Percentiles rank a stretch among this genome's conserved stretches.
Conservation (phyloP, 2,113 vertebrate genomes). For the Chroicocephalus ridibundus region DNA sequence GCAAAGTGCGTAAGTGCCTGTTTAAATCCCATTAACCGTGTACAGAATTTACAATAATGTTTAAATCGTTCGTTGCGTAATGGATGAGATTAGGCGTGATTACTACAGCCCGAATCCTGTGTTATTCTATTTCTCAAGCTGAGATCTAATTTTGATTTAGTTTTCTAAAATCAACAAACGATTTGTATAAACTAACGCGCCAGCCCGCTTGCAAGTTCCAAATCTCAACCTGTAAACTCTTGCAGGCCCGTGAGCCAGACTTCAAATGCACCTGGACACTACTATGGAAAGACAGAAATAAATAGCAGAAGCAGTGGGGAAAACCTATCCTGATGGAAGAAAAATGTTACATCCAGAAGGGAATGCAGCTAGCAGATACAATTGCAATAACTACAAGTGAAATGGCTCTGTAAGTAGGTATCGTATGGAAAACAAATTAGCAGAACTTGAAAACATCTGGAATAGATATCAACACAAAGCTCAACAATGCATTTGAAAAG, state of each 20-base stretch:
- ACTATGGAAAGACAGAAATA: not conserved
- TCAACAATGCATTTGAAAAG: conserved; percentile 39
- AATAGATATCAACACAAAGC: conserved; percentile 36
- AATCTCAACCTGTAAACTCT: not conserved
- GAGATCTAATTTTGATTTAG: not conserved
- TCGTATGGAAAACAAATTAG: conserved; percentile 59
- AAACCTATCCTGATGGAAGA: conserved; percentile 16
- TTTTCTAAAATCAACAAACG: not conserved
- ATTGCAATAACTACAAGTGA: conserved; percentile 32
- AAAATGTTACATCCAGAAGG: conserved; percentile 20
- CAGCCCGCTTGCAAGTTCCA: not conserved
- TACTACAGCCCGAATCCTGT: not conserved
- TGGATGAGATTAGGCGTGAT: not conserved
- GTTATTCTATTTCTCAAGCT: not conserved
- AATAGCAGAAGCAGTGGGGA: conserved; percentile 22
- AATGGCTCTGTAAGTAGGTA: conserved; percentile 40
- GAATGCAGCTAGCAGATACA: not conserved
- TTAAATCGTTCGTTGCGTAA: not conserved
- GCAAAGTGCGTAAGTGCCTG: not conserved
- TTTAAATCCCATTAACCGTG: not conserved
- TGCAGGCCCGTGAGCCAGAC: not conserved
- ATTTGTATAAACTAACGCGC: not conserved
- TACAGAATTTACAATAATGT: not conserved
- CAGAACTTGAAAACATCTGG: conserved; percentile 54
- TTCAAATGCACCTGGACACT: conserved; percentile 2